Percentiles rank a stretch among this genome's conserved stretches.
Conservation (phyloP, 2,797 vertebrate genomes). For the Crax fasciolata region DNA sequence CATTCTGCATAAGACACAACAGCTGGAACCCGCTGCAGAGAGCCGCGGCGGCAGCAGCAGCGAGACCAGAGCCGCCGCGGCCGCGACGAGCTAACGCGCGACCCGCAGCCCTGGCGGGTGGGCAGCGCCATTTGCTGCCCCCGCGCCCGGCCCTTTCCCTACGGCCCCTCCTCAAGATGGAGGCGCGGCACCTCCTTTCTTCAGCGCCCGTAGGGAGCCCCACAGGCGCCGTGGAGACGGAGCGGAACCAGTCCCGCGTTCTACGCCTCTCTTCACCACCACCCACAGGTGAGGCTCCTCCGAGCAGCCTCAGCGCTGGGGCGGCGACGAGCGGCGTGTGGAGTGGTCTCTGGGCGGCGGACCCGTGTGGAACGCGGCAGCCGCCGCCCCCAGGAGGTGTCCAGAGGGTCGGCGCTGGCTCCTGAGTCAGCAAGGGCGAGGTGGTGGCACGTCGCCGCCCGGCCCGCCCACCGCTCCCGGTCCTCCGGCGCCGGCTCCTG, state of each 20-base stretch:
- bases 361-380: background rate
- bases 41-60: background rate
- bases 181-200: rapidly evolving
- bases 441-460: background rate
- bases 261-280: background rate
- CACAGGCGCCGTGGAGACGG: rapidly evolving
- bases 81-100: too few relatives aligned
- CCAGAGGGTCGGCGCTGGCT: background rate
- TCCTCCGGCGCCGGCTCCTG: background rate
- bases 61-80: too few relatives aligned
- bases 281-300: background rate
- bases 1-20: rapidly evolving
- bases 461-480: background rate
- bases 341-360: background rate
- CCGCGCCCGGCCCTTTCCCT: background rate
- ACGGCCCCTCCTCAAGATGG: constrained; percentile 6
- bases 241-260: background rate
- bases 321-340: background rate
- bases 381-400: background rate
- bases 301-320: background rate
- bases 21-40: rapidly evolving
- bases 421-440: constrained; percentile 5
- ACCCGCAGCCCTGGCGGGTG: background rate
- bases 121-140: background rate
- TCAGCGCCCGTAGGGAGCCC: rapidly evolving